Conservation (phyloP, 1,140 invertebrate species). For the Hyphantria cunea region DNA sequence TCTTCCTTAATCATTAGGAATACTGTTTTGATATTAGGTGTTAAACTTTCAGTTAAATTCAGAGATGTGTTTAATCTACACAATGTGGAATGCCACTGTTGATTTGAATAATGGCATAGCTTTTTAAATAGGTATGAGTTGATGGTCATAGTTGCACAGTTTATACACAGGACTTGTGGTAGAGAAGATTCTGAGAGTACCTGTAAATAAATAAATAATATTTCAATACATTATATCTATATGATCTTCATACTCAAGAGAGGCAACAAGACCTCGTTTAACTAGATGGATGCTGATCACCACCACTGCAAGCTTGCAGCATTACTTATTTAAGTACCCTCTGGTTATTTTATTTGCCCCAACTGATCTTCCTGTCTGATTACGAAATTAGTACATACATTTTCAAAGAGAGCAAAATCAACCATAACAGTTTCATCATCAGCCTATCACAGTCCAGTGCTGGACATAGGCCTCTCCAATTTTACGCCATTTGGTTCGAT, state of each 20-base stretch:
- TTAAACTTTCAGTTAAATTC: conserved; percentile 32
- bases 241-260: not conserved
- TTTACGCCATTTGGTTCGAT: too few relatives aligned
- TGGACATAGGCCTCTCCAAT: too few relatives aligned
- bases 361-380: too few relatives aligned
- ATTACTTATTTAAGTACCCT: too few relatives aligned
- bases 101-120: conserved; percentile 46
- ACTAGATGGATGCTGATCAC: too few relatives aligned
- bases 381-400: too few relatives aligned
- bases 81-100: conserved; percentile 47
- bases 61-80: conserved; percentile 39
- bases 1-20: conserved; percentile 51
- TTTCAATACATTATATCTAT: not conserved
- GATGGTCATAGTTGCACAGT: conserved; percentile 48
- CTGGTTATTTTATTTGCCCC: too few relatives aligned
- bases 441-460: too few relatives aligned
- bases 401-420: too few relatives aligned
- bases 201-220: conserved; percentile 41
- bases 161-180: conserved; percentile 53
- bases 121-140: conserved; percentile 58
- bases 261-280: too few relatives aligned
- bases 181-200: conserved; percentile 42
- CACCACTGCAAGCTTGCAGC: too few relatives aligned
- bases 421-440: too few relatives aligned
- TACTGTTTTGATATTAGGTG: conserved; percentile 38